Conservation (phyloP, 2,888 invertebrate genomes). For the Ethmia dodecea region DNA sequence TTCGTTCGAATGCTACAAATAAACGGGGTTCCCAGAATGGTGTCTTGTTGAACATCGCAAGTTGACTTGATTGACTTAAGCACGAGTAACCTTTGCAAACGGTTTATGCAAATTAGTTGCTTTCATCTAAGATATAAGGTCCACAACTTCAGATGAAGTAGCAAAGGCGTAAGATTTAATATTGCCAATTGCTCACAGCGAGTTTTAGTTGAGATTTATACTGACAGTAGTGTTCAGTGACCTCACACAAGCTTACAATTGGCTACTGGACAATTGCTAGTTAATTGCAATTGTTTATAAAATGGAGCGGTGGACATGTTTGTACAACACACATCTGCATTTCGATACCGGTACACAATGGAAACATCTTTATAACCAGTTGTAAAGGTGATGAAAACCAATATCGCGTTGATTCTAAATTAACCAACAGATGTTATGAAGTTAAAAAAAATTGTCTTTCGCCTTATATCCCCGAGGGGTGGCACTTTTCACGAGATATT, state of each 20-base stretch:
- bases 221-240: slow-evolving; percentile 40
- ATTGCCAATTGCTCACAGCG: slow-evolving; percentile 41
- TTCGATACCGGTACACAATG: slow-evolving; percentile 21
- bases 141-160: slow-evolving; percentile 23
- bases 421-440: not conserved
- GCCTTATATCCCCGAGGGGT: too few relatives aligned
- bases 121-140: slow-evolving; percentile 35
- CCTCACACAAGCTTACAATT: slow-evolving; percentile 22
- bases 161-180: slow-evolving; percentile 36
- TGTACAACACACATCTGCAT: slow-evolving; percentile 41
- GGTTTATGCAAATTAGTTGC: slow-evolving; percentile 35
- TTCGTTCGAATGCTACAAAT: slow-evolving; percentile 45
- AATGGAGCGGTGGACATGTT: slow-evolving; percentile 50
- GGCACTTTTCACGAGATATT: too few relatives aligned
- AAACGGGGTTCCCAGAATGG: slow-evolving; percentile 54
- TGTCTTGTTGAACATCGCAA: slow-evolving; percentile 42
- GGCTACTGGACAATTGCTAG: slow-evolving; percentile 49
- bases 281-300: slow-evolving; percentile 65
- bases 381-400: slow-evolving; percentile 1
- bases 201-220: slow-evolving; percentile 70
- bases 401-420: not conserved
- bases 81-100: slow-evolving; percentile 25
- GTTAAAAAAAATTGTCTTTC: not conserved
- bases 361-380: slow-evolving; percentile 16
- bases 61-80: slow-evolving; percentile 39